Evolutionary conservation across 2,113 vertebrate genomes (phyloP), one percentile per base, ranked within the genome.

Genomic region (Paedocypris sp.): DNA sequence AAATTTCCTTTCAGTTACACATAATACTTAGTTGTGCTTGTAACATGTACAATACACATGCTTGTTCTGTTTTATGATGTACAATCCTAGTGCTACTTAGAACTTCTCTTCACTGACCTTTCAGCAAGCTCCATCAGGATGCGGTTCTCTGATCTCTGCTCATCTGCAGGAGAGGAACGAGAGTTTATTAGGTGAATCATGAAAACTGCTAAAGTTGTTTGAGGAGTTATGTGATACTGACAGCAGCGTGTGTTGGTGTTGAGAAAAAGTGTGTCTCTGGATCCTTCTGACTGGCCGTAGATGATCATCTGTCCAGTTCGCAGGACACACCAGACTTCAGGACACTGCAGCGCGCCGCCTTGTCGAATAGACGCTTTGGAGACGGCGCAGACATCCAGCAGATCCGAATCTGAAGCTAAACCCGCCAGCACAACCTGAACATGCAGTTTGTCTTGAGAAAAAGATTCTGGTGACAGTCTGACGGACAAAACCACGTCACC

Each of bases 351-450:
- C 1, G 62, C 60, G 1, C 46, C 63, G 23, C 71, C 74, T 13
- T 81, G 74, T 1, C 77, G 25, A 0, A 82, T 32, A 16, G 62
- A 74, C 19, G 82, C 75, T 33, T 67, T 75, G 29, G 83, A 81
- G 19, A 80, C 75, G 0, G 79, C 82, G 0, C 50, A 67, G 1
- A 81, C 76, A 1, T 74, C 76, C 0, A 60, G 39, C 51, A 86
- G 73, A 16, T 85, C 81, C 0, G 67, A 75, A 1, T 80, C 75
- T 2, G 67, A 61, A 18, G 81, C 71, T 0, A 69, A 66, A 2
- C 61, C 65, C 0, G 82, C 82, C 1, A 86, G 72, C 32, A 86
- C 75, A 57, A 83, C 80, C 86, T 87, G 38, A 7, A 35, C 25
- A 57, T 20, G 26, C 16, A 26, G 4, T 6, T 2, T 22, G 15